Percentiles rank a stretch among this genome's conserved stretches.
Conservation (phyloP, 2,797 vertebrate species). For the Danio albolineatus region DNA sequence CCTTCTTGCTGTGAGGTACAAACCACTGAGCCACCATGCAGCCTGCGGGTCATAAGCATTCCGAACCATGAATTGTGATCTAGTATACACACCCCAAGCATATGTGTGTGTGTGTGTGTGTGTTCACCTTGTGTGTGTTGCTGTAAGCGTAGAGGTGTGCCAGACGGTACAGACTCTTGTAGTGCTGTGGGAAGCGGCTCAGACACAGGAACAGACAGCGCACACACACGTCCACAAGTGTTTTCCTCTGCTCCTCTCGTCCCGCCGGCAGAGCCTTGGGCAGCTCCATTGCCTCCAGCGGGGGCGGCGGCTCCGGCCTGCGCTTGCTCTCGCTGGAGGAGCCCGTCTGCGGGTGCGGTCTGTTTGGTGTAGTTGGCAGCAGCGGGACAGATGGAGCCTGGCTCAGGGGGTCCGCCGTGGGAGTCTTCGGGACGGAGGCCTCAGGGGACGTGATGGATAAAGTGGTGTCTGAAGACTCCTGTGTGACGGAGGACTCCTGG, state of each 20-base stretch:
- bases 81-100: no score
- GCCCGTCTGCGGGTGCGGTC: conserved; percentile 39
- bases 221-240: conserved; percentile 91
- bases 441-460: conserved; percentile 71
- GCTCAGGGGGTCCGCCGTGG: conserved; percentile 56
- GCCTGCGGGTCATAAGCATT: no score
- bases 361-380: conserved; percentile 57
- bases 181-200: conserved; percentile 97
- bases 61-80: no score
- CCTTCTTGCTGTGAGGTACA: no score
- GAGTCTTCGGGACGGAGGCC: conserved; percentile 33
- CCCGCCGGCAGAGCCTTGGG: conserved; percentile 86
- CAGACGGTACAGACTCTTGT: conserved; percentile 97
- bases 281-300: conserved; percentile 79
- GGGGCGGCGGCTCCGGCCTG: conserved; percentile 75
- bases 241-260: conserved; percentile 83
- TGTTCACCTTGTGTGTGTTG: conserved; percentile 88
- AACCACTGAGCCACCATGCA: no score
- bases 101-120: background rate
- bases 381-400: conserved; percentile 48
- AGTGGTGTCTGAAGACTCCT: conserved; percentile 74
- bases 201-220: conserved; percentile 91
- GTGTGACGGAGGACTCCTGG: conserved; percentile 72
- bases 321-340: conserved; percentile 78
- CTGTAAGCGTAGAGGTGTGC: conserved; percentile 93